Evolutionary conservation across 2,797 vertebrate species (phyloP).

Genomic region (Limosa lapponica): DNA sequence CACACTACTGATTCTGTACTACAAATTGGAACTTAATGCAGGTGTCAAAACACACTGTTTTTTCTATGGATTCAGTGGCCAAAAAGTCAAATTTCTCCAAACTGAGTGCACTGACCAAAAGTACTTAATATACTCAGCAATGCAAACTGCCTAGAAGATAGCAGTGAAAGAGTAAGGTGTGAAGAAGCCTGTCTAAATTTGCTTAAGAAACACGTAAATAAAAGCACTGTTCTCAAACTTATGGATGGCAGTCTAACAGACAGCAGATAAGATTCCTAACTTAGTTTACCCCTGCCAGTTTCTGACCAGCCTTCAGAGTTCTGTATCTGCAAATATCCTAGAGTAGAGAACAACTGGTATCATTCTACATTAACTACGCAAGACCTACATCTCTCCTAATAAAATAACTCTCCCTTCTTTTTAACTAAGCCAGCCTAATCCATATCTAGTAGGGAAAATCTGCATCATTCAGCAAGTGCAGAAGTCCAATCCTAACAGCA

Average conservation of each 20-base stretch:
- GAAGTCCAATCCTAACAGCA: not conserved
- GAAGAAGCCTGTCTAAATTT: not conserved
- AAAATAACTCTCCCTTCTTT: not conserved
- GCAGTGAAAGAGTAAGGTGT: not conserved
- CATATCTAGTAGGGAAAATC: not conserved
- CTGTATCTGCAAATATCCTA: not conserved
- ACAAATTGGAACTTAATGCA: not conserved
- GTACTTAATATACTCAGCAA: not conserved
- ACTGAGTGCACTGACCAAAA: not conserved
- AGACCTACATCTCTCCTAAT: not conserved
- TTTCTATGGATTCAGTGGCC: not conserved
- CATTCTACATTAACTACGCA: not conserved
- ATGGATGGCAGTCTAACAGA: not conserved
- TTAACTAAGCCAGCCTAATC: not conserved
- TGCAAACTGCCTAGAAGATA: not conserved
- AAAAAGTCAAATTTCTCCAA: not conserved
- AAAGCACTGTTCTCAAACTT: not conserved
- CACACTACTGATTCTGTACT: not conserved
- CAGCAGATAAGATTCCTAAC: not conserved
- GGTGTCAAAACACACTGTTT: not conserved
- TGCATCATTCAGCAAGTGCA: not conserved
- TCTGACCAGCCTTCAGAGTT: not conserved
- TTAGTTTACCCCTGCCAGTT: not conserved
- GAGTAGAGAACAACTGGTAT: not conserved
- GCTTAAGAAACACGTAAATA: not conserved